Percentiles rank a stretch among this genome's conserved stretches.
Conservation (phyloP, 2,113 vertebrate genomes). For the Maccullochella peelii region DNA sequence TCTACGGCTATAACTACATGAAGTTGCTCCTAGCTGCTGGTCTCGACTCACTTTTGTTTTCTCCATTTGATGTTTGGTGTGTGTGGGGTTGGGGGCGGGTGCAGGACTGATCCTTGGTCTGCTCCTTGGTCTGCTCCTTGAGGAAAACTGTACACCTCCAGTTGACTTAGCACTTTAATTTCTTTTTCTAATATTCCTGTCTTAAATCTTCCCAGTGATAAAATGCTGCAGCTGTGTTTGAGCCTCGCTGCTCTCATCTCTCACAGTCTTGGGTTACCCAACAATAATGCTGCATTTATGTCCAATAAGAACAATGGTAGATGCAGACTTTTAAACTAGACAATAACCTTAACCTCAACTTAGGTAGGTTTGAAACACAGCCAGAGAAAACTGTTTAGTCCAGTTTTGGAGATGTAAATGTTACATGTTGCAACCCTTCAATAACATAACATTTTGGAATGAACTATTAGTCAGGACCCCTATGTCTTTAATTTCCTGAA, state of each 20-base stretch:
- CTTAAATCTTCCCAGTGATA: background rate
- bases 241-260: background rate
- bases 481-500: background rate
- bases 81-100: background rate
- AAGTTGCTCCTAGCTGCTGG: conserved; percentile 39
- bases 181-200: background rate
- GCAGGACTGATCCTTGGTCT: conserved; percentile 23
- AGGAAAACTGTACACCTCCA: conserved; percentile 13
- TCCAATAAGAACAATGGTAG: background rate
- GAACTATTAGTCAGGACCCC: background rate
- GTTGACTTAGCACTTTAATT: background rate
- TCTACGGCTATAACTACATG: conserved; percentile 5
- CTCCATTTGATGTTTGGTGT: conserved; percentile 16
- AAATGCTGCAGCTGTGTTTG: background rate
- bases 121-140: conserved; percentile 32
- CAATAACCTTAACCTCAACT: background rate
- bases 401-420: background rate
- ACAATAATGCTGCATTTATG: conserved; percentile 54
- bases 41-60: conserved; percentile 25
- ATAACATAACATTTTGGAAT: background rate
- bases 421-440: background rate
- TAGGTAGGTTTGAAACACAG: background rate
- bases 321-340: background rate
- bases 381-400: background rate
- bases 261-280: background rate